Evolutionary conservation across 30 jellyfish, hydroid and myxozoan genomes (phyloP).

Genomic region (Aurelia coerulea): DNA sequence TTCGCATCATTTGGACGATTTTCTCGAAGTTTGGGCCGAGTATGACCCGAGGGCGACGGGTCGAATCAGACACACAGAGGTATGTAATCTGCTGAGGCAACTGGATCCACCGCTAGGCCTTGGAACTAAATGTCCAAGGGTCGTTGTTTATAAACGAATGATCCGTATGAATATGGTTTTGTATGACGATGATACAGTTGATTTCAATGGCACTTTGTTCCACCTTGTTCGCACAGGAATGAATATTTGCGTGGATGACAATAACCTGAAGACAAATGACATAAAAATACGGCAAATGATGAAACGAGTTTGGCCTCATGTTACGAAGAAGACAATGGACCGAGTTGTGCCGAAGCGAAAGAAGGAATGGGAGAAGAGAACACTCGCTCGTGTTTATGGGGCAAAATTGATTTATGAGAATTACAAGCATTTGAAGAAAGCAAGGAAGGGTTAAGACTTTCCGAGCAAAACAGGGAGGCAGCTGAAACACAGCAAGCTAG

Average conservation of each 20-base stretch:
- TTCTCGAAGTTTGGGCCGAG: constrained; percentile 59
- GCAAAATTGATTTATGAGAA: constrained; percentile 82
- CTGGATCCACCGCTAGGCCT: constrained; percentile 71
- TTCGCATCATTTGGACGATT: constrained; percentile 63
- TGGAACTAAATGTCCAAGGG: constrained; percentile 74
- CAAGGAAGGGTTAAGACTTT: neutral
- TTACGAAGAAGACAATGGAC: constrained; percentile 87
- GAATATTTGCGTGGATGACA: constrained; percentile 74
- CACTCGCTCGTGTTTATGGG: constrained; percentile 70
- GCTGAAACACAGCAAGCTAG: too few relatives aligned
- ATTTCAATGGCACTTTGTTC: constrained; percentile 77
- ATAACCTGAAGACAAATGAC: constrained; percentile 81
- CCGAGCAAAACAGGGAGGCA: too few relatives aligned
- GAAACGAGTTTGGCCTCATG: constrained; percentile 73
- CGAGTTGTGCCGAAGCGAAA: constrained; percentile 79
- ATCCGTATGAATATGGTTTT: constrained; percentile 87
- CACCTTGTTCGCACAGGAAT: constrained; percentile 93
- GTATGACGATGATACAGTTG: constrained; percentile 79
- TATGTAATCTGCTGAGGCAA: constrained; percentile 61
- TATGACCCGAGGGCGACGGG: constrained; percentile 77
- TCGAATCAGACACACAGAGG: constrained; percentile 74
- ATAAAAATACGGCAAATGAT: constrained; percentile 73
- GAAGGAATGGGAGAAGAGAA: constrained; percentile 66
- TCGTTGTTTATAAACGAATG: constrained; percentile 68
- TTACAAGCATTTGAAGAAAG: constrained; percentile 68